Evolutionary conservation across 2,797 vertebrate species (phyloP).

Genomic region (Pangasius sanitwongsei): DNA sequence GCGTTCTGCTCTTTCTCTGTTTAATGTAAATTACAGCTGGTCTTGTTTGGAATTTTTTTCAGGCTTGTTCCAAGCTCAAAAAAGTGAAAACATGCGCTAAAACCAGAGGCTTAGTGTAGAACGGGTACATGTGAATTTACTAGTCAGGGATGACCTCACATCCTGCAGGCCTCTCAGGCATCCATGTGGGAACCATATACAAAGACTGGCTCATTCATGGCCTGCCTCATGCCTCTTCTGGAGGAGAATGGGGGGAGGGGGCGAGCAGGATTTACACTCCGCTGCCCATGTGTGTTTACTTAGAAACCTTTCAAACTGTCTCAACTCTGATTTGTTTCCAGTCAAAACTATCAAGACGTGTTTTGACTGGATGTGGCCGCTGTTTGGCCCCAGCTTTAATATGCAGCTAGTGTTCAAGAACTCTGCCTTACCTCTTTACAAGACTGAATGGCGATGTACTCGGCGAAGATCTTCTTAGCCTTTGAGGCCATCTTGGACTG

Average conservation of each 20-base stretch:
- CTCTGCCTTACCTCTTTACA: constrained; percentile 90
- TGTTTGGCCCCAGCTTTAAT: background rate
- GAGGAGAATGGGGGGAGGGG: background rate
- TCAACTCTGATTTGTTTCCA: background rate
- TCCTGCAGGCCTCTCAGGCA: constrained; percentile 44
- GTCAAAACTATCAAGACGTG: background rate
- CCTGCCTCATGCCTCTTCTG: background rate
- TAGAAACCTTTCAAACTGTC: background rate
- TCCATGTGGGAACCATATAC: constrained; percentile 31
- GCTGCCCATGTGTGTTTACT: constrained; percentile 16
- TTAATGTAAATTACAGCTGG: background rate
- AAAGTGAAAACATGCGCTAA: constrained; percentile 38
- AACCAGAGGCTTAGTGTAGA: background rate
- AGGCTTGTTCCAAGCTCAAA: constrained; percentile 19
- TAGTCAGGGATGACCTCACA: constrained; percentile 55
- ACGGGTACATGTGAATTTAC: constrained; percentile 15
- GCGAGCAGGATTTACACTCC: constrained; percentile 3
- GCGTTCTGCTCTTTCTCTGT: background rate
- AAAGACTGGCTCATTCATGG: constrained; percentile 17
- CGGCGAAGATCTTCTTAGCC: constrained; percentile 94
- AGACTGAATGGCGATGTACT: constrained; percentile 97
- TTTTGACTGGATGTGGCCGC: constrained; percentile 1
- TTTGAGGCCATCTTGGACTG: constrained; percentile 96
- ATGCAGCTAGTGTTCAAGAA: background rate
- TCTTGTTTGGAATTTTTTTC: constrained; percentile 27